Conservation (phyloP, 2,888 invertebrate species). For the Catocala sponsa region DNA sequence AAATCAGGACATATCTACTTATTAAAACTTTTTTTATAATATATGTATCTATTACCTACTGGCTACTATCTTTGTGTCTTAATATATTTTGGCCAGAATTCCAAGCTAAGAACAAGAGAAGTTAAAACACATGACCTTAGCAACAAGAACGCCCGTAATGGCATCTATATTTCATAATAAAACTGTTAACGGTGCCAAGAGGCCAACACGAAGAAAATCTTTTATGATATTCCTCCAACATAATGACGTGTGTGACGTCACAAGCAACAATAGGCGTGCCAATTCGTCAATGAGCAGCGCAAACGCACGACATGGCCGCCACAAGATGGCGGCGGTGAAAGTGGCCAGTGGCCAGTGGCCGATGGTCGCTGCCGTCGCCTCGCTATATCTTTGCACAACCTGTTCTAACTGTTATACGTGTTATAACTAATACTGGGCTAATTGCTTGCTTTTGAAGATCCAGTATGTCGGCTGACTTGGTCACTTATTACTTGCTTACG, state of each 20-base stretch:
- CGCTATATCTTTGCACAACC: constrained; percentile 65
- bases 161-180: constrained; percentile 22
- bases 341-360: constrained; percentile 79
- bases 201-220: constrained; percentile 17
- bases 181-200: constrained; percentile 17
- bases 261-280: constrained; percentile 71
- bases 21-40: too few relatives aligned
- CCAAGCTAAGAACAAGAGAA: not conserved
- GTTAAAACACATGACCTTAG: not conserved
- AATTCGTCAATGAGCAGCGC: constrained; percentile 72
- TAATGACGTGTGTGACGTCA: constrained; percentile 62
- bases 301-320: constrained; percentile 68
- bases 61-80: too few relatives aligned
- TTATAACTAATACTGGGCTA: constrained; percentile 47
- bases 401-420: constrained; percentile 58
- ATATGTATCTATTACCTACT: too few relatives aligned
- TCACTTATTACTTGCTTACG: constrained; percentile 6
- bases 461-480: constrained; percentile 22
- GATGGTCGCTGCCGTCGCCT: constrained; percentile 59
- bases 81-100: too few relatives aligned
- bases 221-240: constrained; percentile 32
- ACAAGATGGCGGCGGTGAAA: constrained; percentile 85
- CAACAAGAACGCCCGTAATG: not conserved
- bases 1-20: too few relatives aligned
- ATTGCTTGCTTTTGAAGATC: constrained; percentile 48